Base-by-base conservation (phyloP, 2,888 invertebrate species). In the Sarcophaga carnaria region DNA sequence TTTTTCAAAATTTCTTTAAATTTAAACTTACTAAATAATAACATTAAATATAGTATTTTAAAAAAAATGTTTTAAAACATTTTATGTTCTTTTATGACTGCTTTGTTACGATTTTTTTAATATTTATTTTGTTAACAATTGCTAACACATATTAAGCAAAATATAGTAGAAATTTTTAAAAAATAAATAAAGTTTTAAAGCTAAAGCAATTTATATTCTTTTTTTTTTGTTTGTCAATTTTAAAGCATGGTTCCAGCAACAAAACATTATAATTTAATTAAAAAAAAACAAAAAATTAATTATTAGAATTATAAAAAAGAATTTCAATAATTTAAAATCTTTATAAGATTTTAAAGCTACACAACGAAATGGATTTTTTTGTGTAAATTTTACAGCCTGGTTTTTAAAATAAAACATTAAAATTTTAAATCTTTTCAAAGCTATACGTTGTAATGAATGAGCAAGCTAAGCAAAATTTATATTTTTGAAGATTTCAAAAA, bases 71-170 rank as follows among this genome's bases (percentile, higher is more conserved):
- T 72, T 79, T 64, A 66, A 74, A 80, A 79, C 74, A 80, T 70
- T 74, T 80, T 27, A 80, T 83, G 71, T 71, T 54, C 25, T 25
- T 37, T 37, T 83, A 78, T 77, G 60, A 74, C 67, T 80, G 37
- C 37, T 37, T 37, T 37, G 37, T 37, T 37, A 37, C 37, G 37
- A 37, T 37, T 62, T 71, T 64, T n/a, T 49, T 22, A 49, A 20
- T 49, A 69, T 45, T 63, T 64, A 37, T 37, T 37, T 63, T 70
- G 22, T 71, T 62, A 69, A 70, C 25, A 79, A 54, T 37, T 37
- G 59, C n/a, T 54, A 59, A 59, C 64, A 47, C 6, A 20, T 27
- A 77, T 22, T 59, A 60, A 67, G 2, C n/a, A 72, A 75, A 64
- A 45, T 62, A n/a, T 59, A n/a, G 63, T 62, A 79, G 71, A 70